Base-by-base conservation (phyloP, 2,797 vertebrate genomes). In the Sphenopsis melanotis region DNA sequence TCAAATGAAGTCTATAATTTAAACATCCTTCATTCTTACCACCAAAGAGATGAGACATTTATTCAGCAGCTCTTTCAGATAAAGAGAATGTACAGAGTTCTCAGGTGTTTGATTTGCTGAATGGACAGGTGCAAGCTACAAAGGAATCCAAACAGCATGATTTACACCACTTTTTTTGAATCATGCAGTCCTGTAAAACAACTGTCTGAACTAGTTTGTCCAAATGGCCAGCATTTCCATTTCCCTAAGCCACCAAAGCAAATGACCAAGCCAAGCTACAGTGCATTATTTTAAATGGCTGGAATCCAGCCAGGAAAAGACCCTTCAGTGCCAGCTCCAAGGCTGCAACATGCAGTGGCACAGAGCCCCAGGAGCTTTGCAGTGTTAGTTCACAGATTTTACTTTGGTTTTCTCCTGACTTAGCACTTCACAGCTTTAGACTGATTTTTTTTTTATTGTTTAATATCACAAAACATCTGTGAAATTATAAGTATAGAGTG, bases 291-390 rank as follows among this genome's bases (percentile, higher is more conserved):
- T 15, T 19, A 12, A 27, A 50, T 23, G 18, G 27, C 44, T 44
- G 61, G 27, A 50, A 27, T 15, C 53, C 10, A 18, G n/a, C 61
- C 63, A 39, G 75, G 75, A 55, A 36, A 52, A 12, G 5, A 47
- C 32, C 50, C 63, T 46, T 6, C 47, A 53, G n/a, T 3, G 46
- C 27, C 70, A 68, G 79, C 68, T 61, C 79, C 13, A 2, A 53
- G 46, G 53, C 49, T 71, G 76, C 34, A 70, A 36, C 7, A 0
- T 0, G 0, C 3, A 4, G 19, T 8, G 7, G 74, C 68, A 50
- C 50, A 69, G 41, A 80, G 42, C 41, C 27, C 41, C 0, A 0
- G 39, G 15, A 69, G 20, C 81, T 81, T 14, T 39, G 46, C 26
- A 61, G 21, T 7, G 13, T 24, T 39, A 30, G 10, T 15, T 82